A percentile compares a stretch with the other conserved stretches of the same genome.
phyloP scores from a whole-genome alignment of 2,113 vertebrate genomes.

The Tiliqua scincoides region DNA sequence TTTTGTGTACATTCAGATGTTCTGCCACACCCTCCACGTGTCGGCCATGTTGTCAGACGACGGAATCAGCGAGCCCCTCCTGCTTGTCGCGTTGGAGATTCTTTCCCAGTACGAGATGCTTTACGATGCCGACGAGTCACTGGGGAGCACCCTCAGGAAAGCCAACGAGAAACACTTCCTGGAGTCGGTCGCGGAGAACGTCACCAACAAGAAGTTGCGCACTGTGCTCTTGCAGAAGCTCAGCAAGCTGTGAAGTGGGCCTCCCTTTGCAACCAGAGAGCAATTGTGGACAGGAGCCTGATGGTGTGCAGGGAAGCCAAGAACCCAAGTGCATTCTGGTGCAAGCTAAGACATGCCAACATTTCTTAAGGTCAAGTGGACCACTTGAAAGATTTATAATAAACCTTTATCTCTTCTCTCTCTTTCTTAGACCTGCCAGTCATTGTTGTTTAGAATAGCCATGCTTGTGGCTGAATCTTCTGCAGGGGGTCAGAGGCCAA shows the following conservation, averaged over 20 bases:
- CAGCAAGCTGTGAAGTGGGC: slow-evolving; percentile 77
- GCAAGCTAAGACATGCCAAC: accelerated
- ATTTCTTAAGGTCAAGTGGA: not conserved
- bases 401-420: slow-evolving; percentile 44
- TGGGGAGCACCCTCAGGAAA: slow-evolving; percentile 78
- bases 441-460: not conserved
- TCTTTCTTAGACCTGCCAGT: not conserved
- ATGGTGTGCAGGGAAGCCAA: not conserved
- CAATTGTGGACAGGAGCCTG: too few relatives aligned
- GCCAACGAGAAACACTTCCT: slow-evolving; percentile 90
- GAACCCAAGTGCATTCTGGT: not conserved
- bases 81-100: slow-evolving; percentile 87
- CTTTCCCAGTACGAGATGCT: slow-evolving; percentile 85
- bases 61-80: slow-evolving; percentile 77
- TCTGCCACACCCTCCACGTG: slow-evolving; percentile 91
- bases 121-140: slow-evolving; percentile 72
- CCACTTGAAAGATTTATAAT: slow-evolving; percentile 60
- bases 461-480: too few relatives aligned
- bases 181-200: slow-evolving; percentile 81
- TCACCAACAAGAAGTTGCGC: slow-evolving; percentile 81
- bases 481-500: too few relatives aligned
- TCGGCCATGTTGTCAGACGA: slow-evolving; percentile 88
- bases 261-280: accelerated
- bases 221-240: slow-evolving; percentile 91
- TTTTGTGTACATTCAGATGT: slow-evolving; percentile 91